phyloP scores from a whole-genome alignment of 2,888 invertebrate species.

The Apamea monoglypha region DNA sequence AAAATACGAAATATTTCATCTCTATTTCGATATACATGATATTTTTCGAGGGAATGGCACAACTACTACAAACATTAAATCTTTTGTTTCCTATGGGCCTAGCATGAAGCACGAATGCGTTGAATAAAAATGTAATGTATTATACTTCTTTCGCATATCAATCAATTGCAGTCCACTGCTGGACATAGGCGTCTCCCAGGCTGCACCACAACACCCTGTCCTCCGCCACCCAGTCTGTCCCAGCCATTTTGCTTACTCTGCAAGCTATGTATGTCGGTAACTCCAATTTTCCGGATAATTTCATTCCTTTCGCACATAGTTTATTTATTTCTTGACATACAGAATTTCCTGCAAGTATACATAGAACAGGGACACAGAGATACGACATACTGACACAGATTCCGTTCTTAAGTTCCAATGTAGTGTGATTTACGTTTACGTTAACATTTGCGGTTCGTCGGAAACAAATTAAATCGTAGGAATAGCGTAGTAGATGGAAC shows the following conservation, averaged over 20 bases:
- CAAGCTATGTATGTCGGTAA: too few relatives aligned
- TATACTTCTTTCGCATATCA: too few relatives aligned
- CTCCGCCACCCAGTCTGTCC: too few relatives aligned
- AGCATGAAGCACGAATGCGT: neutral
- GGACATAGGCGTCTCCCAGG: too few relatives aligned
- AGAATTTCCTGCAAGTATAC: neutral
- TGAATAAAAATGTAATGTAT: too few relatives aligned
- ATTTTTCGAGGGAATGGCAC: neutral
- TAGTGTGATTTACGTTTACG: neutral
- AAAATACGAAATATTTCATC: neutral
- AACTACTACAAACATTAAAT: neutral
- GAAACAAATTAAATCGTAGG: slow-evolving; percentile 11
- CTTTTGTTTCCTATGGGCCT: neutral
- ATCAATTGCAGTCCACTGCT: too few relatives aligned
- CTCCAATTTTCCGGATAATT: too few relatives aligned
- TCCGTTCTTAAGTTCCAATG: neutral
- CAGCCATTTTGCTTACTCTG: too few relatives aligned
- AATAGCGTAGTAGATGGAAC: neutral
- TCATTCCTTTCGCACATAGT: neutral
- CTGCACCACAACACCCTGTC: too few relatives aligned
- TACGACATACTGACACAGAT: neutral
- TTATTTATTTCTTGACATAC: neutral
- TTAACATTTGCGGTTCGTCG: neutral
- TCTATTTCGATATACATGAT: neutral
- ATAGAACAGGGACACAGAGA: neutral